Base-by-base conservation (phyloP, 2,888 invertebrate genomes). In the Lymantria dispar region DNA sequence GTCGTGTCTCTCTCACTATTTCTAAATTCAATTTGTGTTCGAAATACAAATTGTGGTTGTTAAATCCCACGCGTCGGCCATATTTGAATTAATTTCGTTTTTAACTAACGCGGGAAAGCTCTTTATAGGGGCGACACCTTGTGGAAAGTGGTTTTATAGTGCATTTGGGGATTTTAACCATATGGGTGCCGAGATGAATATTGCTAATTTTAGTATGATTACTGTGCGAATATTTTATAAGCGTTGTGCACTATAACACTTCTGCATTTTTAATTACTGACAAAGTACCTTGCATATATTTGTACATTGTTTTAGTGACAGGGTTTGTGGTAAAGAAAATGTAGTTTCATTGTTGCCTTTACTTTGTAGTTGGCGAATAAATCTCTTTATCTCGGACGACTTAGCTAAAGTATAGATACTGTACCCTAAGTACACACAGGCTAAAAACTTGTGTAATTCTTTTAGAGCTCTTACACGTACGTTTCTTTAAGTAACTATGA, bases 51-150 rank as follows among this genome's bases (percentile, higher is more conserved):
- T 84, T 84, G 81, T 77, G 80, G 79, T 73, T 73, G 76, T 66
- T 72, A 76, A 82, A 76, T 82, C 80, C 79, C 80, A 74, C 72
- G 72, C 73, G 72, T 76, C 76, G 70, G 77, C 75, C 77, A 81
- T 83, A 80, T 85, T 82, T 82, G 76, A 82, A 81, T 83, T 83
- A 83, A 85, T 85, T 80, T 79, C 66, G 74, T 77, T 82, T 82
- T 80, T 80, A 80, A 80, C 74, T 72, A 78, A 80, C 79, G 80
- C 80, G 81, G 77, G 80, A 83, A 81, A 80, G 70, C 77, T 74
- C 70, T 74, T 70, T 74, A 65, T 67, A 60, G 66, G 77, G 76
- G 76, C 64, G 75, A 68, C 73, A 74, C 74, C 72, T 71, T 75
- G 71, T 70, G 72, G 67, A 73, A 75, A 74, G 68, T 72, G 74